Evolutionary conservation across 2,113 vertebrate species (phyloP).

Genomic region (Hydropotes inermis): DNA sequence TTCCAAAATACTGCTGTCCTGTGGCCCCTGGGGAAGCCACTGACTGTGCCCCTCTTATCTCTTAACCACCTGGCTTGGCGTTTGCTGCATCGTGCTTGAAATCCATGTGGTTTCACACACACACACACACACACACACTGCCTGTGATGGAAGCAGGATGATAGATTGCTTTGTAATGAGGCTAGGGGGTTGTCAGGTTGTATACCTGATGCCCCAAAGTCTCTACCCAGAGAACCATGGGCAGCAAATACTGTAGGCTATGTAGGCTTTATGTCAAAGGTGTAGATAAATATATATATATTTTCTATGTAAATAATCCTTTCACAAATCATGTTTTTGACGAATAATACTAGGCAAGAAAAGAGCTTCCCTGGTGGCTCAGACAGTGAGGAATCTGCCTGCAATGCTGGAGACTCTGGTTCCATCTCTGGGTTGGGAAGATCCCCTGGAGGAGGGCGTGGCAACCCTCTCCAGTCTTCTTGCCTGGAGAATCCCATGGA

Average conservation of each 20-base stretch:
- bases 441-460: background rate
- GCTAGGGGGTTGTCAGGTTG: too few relatives aligned
- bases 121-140: background rate
- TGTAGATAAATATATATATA: background rate
- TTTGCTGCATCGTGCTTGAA: background rate
- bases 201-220: background rate
- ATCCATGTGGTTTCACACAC: background rate
- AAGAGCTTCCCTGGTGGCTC: background rate
- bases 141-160: background rate
- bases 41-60: background rate
- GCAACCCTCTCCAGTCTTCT: background rate
- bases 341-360: background rate
- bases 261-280: background rate
- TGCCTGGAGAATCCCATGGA: background rate
- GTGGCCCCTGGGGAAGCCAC: background rate
- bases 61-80: background rate
- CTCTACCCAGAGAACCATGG: accelerated
- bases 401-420: background rate
- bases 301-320: background rate
- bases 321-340: background rate
- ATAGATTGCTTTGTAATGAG: background rate
- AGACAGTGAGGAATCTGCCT: background rate
- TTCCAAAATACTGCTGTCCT: background rate
- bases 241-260: background rate
- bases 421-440: background rate